phyloP scores from a whole-genome alignment of 2,797 vertebrate species.

The Emydoidea blandingii region DNA sequence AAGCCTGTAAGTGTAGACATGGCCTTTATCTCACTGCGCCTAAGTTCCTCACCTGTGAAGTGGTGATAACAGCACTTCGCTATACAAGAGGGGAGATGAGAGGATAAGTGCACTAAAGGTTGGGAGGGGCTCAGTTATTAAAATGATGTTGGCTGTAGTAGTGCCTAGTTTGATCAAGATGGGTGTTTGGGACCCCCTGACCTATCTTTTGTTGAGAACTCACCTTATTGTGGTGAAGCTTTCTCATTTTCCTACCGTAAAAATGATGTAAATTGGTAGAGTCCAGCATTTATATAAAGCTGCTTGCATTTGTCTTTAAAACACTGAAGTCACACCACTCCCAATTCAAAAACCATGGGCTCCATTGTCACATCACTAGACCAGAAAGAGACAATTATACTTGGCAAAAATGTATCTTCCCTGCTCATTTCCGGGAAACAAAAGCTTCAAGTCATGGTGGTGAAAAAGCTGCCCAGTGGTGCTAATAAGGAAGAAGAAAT shows the following conservation, averaged over 20 bases:
- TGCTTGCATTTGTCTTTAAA: constrained; percentile 68
- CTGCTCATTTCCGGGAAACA: constrained; percentile 71
- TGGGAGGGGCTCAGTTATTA: background rate
- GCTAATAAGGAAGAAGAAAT: constrained; percentile 40
- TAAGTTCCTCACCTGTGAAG: background rate
- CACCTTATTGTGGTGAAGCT: constrained; percentile 39
- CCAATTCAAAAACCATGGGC: constrained; percentile 46
- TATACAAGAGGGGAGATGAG: fast-evolving
- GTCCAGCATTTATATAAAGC: constrained; percentile 54
- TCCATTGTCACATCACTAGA: constrained; percentile 64
- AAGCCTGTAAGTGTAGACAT: too few relatives aligned
- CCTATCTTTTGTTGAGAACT: background rate
- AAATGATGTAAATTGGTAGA: constrained; percentile 58
- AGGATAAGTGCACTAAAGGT: fast-evolving
- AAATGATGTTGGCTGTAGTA: background rate
- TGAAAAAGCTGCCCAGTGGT: constrained; percentile 40
- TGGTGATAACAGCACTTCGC: fast-evolving
- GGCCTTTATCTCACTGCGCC: background rate
- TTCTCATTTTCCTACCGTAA: constrained; percentile 52
- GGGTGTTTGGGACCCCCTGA: background rate
- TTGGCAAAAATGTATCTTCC: constrained; percentile 67
- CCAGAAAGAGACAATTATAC: constrained; percentile 70
- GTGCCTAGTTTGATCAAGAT: background rate
- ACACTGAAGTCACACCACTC: constrained; percentile 59
- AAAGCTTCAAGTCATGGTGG: constrained; percentile 42